Conservation (phyloP, 2,888 invertebrate species). For the Brenthis daphne region DNA sequence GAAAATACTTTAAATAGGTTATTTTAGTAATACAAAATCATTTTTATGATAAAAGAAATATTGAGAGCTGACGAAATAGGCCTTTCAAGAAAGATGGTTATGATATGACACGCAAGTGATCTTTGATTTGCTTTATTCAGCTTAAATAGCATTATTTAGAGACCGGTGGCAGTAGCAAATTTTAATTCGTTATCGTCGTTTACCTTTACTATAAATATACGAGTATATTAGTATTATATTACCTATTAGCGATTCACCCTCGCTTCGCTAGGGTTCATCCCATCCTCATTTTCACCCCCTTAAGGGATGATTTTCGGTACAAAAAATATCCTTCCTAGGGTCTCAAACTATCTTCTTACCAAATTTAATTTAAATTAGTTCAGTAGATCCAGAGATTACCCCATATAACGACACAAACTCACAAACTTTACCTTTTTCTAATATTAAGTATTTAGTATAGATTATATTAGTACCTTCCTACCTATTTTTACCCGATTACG, state of each 20-base stretch:
- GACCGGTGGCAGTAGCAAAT: background rate
- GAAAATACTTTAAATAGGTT: background rate
- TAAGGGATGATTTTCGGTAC: too few species aligned
- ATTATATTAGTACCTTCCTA: background rate
- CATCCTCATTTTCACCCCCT: too few species aligned
- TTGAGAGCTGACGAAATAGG: slow-evolving; percentile 10
- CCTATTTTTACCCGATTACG: background rate
- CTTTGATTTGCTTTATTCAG: slow-evolving; percentile 23
- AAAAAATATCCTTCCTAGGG: too few species aligned
- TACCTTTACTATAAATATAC: background rate
- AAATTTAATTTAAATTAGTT: too few species aligned
- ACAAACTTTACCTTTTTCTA: too few species aligned
- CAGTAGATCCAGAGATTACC: too few species aligned
- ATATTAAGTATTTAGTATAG: too few species aligned
- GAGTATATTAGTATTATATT: background rate
- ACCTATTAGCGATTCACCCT: too few species aligned
- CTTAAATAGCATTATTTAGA: background rate
- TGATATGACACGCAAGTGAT: slow-evolving; percentile 32
- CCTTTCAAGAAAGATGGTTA: slow-evolving; percentile 25
- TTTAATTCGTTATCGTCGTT: too few species aligned
- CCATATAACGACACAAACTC: too few species aligned
- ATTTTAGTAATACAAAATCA: slow-evolving; percentile 4
- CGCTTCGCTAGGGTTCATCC: too few species aligned
- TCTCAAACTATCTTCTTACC: too few species aligned
- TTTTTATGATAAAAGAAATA: slow-evolving; percentile 17